Conservation (phyloP, 2,888 invertebrate species). For the Melanostoma scalare region DNA sequence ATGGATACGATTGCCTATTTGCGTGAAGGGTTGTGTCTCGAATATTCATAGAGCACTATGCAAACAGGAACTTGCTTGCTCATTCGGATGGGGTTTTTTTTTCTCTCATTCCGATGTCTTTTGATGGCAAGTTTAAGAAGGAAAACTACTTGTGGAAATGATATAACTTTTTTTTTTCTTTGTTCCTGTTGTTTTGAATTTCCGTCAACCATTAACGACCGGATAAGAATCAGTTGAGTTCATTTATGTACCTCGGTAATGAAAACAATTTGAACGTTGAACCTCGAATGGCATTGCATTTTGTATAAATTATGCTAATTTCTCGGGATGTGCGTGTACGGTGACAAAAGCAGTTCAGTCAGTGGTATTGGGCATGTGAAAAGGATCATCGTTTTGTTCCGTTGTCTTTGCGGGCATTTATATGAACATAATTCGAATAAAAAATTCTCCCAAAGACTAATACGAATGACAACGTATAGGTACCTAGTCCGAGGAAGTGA, state of each 20-base stretch:
- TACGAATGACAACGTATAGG: not conserved
- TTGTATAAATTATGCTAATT: constrained; percentile 71
- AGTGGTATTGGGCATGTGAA: constrained; percentile 50
- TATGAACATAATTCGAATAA: not conserved
- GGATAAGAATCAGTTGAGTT: constrained; percentile 63
- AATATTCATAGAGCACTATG: not conserved
- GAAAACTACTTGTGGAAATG: not conserved
- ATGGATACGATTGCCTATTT: constrained; percentile 28
- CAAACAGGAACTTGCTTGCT: constrained; percentile 32
- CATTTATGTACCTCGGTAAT: constrained; percentile 42
- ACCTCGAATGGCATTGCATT: constrained; percentile 48
- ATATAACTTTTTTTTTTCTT: constrained; percentile 14
- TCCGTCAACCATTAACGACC: constrained; percentile 57
- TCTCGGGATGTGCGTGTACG: constrained; percentile 61
- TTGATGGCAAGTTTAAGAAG: constrained; percentile 14
- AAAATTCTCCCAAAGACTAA: constrained; percentile 41
- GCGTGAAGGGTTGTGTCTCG: constrained; percentile 37
- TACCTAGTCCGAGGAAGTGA: constrained; percentile 49
- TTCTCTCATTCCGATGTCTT: not conserved
- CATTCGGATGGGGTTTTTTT: constrained; percentile 1
- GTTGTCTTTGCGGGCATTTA: constrained; percentile 55
- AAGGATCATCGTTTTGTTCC: constrained; percentile 63
- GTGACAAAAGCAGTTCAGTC: constrained; percentile 64
- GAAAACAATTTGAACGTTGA: constrained; percentile 38
- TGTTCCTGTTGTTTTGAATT: constrained; percentile 32